A percentile compares a stretch with the other conserved stretches of the same genome.
phyloP scores from a whole-genome alignment of 2,797 vertebrate species.

The Leptoclinus maculatus region DNA sequence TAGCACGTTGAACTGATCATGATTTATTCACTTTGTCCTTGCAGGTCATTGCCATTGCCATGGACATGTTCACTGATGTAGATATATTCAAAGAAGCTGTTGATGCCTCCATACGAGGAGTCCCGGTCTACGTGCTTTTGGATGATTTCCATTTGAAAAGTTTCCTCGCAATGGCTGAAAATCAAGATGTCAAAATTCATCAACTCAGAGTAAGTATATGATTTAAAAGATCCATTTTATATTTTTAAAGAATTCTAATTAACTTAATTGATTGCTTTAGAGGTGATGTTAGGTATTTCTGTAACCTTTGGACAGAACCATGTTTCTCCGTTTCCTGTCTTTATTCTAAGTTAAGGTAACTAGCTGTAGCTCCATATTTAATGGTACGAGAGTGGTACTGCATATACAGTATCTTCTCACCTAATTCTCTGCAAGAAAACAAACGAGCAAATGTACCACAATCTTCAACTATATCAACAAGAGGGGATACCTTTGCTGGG shows the following conservation, averaged over 20 bases:
- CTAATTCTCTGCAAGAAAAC: no score
- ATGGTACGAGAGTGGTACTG: no score
- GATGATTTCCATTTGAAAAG: constrained; percentile 89
- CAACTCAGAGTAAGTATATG: constrained; percentile 90
- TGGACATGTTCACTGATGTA: constrained; percentile 97
- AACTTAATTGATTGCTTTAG: neutral
- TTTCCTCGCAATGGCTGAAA: constrained; percentile 93
- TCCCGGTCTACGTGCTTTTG: constrained; percentile 93
- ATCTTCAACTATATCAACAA: neutral
- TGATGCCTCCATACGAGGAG: constrained; percentile 90
- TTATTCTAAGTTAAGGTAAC: no score
- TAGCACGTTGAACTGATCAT: neutral
- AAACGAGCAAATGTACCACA: no score
- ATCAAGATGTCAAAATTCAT: constrained; percentile 91
- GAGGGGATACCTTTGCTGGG: neutral
- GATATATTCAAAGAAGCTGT: constrained; percentile 96
- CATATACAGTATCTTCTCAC: no score
- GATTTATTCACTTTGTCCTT: constrained; percentile 44
- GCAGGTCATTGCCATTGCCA: constrained; percentile 95
- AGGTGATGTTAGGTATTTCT: no score
- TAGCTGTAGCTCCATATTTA: no score
- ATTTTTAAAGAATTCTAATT: neutral
- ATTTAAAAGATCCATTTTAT: neutral
- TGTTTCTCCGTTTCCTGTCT: no score
- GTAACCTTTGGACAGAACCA: no score